Evolutionary conservation across 2,113 vertebrate genomes (phyloP), one percentile per base, ranked within the genome.

Genomic region (Tiliqua scincoides): DNA sequence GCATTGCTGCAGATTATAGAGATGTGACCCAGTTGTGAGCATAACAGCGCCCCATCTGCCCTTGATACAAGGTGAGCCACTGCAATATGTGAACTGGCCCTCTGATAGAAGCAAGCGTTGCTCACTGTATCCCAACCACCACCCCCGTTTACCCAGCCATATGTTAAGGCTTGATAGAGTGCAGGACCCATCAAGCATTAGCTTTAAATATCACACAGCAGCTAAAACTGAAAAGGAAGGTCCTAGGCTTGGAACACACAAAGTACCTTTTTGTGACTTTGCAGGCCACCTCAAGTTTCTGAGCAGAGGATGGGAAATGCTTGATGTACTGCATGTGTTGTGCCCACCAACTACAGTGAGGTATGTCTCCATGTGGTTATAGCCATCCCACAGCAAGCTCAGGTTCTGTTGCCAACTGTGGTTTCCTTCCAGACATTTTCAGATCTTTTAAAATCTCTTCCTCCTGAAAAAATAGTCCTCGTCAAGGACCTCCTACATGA

Each of bases 401-500:
- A 52, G n/a, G 54, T 77, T 43, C 32, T 78, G 48, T 23, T 57
- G 43, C 30, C 6, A 35, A 3, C 32, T 23, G 54, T 30, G 11
- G 11, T 25, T 82, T 37, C 43, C 76, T 85, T 85, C 54, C 18
- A 77, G 75, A 91, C 83, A 4, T 85, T 32, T 79, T 91, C 30
- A 63, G 67, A 80, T 73, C 75, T 73, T 74, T 81, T 68, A 4
- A 80, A 81, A 81, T 20, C 85, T 70, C 21, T 90, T 18, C 54
- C 75, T 81, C 52, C 75, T 90, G 87, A 88, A 93, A n/a, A 63
- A 87, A 88, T 27, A 82, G 88, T 92, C 88, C 92, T 87, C 82
- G 94, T 95, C 93, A 94, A 94, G 92, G 92, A 84, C 82, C 79
- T 94, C 85, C 91, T 93, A 78, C 71, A 65, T 74, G 85, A 82